Evolutionary conservation across 2,888 invertebrate genomes (phyloP), one percentile per base, ranked within the genome.

Genomic region (Eledona agricola): DNA sequence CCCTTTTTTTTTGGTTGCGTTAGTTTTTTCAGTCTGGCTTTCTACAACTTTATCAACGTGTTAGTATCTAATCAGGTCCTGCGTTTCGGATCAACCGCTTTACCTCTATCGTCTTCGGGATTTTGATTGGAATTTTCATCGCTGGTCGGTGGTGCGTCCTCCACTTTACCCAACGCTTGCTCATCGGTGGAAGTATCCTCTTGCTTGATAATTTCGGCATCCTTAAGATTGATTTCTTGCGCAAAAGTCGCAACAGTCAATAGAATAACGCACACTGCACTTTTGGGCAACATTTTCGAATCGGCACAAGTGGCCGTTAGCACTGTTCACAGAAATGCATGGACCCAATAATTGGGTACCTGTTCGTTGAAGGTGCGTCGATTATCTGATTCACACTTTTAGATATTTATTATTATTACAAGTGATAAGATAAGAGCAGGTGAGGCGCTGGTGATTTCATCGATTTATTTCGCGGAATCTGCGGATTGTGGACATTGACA

Each of bases 401-500:
- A n/a, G 5, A 7, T 26, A 38, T 31, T 31, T 40, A 6, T 50
- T 50, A 40, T 32, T 23, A 23, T 32, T 17, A 31, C 16, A 9
- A 31, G 22, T 23, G 49, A 50, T 50, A 50, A 50, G 49, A 50
- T 40, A 38, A 31, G 3, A 23, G 7, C 31, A 49, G 49, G 49
- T 38, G 40, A 50, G 40, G 32, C 49, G 47, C 40, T 38, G 32
- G 22, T 45, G 12, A 37, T 17, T 40, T 19, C 31, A 19, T 52
- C 31, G 32, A 23, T 35, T 23, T 9, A 47, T 34, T 47, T 37
- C 6, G 46, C 11, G 3, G 26, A 29, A 15, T 16, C 42, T 53
- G 28, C 20, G 25, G 19, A 32, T 32, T 11, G 5, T 17, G 6
- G 6, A 16, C 6, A n/a, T 17, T 26, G 28, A 40, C 4, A 13